phyloP scores from a whole-genome alignment of 2,888 invertebrate genomes.

The Molorchus minor region DNA sequence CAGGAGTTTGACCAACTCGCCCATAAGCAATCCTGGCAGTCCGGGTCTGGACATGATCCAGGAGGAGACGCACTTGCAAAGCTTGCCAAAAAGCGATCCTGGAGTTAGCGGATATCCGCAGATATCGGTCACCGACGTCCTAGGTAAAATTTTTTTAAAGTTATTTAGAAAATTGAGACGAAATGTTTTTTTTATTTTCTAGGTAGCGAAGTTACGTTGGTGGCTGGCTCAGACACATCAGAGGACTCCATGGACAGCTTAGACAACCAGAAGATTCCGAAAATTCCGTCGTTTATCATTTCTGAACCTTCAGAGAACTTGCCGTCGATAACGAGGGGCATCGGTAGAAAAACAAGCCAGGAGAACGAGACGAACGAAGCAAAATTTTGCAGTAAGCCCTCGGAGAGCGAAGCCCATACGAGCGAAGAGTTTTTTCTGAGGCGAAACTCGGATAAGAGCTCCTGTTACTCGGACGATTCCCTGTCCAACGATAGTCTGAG shows the following conservation, averaged over 20 bases:
- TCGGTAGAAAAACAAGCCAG: constrained; percentile 69
- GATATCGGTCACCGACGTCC: constrained; percentile 91
- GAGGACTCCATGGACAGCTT: constrained; percentile 76
- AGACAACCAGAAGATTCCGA: constrained; percentile 66
- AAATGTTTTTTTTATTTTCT: constrained; percentile 47
- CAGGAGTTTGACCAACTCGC: constrained; percentile 69
- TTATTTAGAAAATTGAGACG: neutral
- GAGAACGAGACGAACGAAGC: constrained; percentile 64
- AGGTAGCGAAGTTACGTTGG: constrained; percentile 83
- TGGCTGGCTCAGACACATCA: constrained; percentile 78
- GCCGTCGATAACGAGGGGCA: constrained; percentile 83
- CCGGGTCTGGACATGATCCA: constrained; percentile 82
- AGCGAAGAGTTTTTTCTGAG: constrained; percentile 65
- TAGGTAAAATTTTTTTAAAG: constrained; percentile 66
- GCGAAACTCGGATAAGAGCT: constrained; percentile 74
- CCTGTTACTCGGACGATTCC: constrained; percentile 78
- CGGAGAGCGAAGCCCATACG: constrained; percentile 36
- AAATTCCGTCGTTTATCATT: constrained; percentile 72
- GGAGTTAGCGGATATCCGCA: constrained; percentile 72
- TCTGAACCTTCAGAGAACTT: constrained; percentile 78
- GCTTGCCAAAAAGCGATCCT: constrained; percentile 59
- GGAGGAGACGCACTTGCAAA: constrained; percentile 69
- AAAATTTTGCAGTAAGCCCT: constrained; percentile 18
- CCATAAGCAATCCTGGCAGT: constrained; percentile 72
- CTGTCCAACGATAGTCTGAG: constrained; percentile 72